Percentiles rank a stretch among this genome's conserved stretches.
These are phyloP conservation scores for Drepana falcataria DNA, from an alignment of 2,888 invertebrate genomes.

Conservation along the genomic window DNA sequence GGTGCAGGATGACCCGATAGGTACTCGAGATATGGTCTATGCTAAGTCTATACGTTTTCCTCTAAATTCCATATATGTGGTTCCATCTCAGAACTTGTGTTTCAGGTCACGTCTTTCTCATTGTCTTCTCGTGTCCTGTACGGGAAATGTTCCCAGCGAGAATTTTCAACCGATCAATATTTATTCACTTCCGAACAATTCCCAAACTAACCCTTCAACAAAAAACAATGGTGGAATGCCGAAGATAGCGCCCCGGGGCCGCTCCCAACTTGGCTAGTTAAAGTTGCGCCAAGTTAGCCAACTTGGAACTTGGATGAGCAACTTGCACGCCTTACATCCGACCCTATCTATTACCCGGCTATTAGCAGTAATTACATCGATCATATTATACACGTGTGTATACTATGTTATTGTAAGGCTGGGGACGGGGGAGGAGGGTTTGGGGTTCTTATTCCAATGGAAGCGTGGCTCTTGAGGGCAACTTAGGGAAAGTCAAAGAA, in stretches of 20 bases:
- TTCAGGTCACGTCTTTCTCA: no score
- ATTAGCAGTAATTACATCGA: conserved; percentile 5
- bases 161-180: background rate
- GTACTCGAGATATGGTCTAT: no score
- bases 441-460: no score
- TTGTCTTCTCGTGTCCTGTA: no score
- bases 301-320: conserved; percentile 18
- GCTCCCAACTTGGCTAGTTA: conserved; percentile 27
- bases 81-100: no score
- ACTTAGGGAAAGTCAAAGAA: no score
- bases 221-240: conserved; percentile 8
- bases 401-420: background rate
- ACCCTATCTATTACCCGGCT: conserved; percentile 3
- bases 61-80: no score
- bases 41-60: no score
- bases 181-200: background rate
- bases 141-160: no score
- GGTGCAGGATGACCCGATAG: no score
- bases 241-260: conserved; percentile 11
- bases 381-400: background rate
- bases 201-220: background rate
- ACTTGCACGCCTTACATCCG: conserved; percentile 13
- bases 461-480: no score
- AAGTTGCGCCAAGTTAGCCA: conserved; percentile 22
- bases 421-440: no score